Evolutionary conservation across 1,140 invertebrate genomes (phyloP).

Genomic region (Ceratosolen solmsi): DNA sequence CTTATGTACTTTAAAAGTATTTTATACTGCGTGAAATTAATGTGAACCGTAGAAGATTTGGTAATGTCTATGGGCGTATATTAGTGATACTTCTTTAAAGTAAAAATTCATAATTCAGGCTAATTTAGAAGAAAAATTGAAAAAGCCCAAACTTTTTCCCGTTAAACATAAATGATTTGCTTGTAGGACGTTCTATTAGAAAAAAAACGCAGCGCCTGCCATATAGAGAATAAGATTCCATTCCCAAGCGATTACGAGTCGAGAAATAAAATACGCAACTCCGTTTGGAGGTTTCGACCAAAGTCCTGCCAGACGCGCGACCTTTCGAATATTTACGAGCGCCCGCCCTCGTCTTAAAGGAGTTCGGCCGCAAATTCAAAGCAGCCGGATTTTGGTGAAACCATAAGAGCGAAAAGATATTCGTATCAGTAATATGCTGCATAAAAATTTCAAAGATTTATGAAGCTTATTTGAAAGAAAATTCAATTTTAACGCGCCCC

Average conservation of each 20-base stretch:
- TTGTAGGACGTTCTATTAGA: not conserved
- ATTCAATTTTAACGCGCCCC: not conserved
- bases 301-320: slow-evolving; percentile 13
- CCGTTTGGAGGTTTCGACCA: slow-evolving; percentile 5
- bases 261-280: slow-evolving; percentile 19
- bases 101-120: not conserved
- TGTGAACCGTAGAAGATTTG: too few relatives aligned
- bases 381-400: slow-evolving; percentile 4
- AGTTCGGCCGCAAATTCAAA: slow-evolving; percentile 4
- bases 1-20: too few relatives aligned
- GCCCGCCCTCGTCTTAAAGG: slow-evolving; percentile 12
- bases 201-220: not conserved
- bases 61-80: too few relatives aligned
- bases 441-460: slow-evolving; percentile 6
- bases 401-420: not conserved
- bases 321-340: slow-evolving; percentile 32
- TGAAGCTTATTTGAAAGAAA: slow-evolving; percentile 7
- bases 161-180: not conserved
- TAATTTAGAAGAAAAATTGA: not conserved
- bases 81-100: not conserved
- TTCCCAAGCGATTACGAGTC: slow-evolving; percentile 5
- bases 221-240: slow-evolving; percentile 12
- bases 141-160: not conserved
- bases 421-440: not conserved
- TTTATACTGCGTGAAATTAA: too few relatives aligned